Base-by-base conservation (phyloP, 1,140 invertebrate genomes). In the Heliothis subflexa region DNA sequence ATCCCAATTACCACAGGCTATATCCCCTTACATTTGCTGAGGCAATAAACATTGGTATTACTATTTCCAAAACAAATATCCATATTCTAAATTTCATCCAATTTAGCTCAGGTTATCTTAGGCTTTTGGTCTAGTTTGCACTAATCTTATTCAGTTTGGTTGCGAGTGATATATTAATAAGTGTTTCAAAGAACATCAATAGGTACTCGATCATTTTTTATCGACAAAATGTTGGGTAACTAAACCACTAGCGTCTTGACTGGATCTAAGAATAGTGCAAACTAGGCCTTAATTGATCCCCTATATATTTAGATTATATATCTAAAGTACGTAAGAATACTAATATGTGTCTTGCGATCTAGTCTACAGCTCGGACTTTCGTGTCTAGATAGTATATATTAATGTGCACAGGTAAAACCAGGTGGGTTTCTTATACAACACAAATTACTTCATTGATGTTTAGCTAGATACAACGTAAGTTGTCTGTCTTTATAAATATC, bases 351-450 rank as follows among this genome's bases (percentile, higher is more conserved):
- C 71, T 84, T 76, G 49, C 78, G 77, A 81, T 81, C 59, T 82
- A 78, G 75, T 75, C 84, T 62, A 70, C 84, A 83, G 84, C 83
- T 50, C 81, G 81, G 83, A 72, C 70, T 73, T 59, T 78, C 62
- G 40, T 49, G 40, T 40, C 18, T 49, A 28, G 25, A 21, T 74
- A 64, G n/a, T 54, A 40, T 50, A 16, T 52, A 16, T n/a, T 83
- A 81, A 72, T 54, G 64, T 70, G 21, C 50, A 78, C 81, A 85
- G 84, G 82, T 83, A 85, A 85, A 55, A 18, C 54, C 75, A 85
- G 84, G 84, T 85, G 84, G 84, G 84, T 80, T 21, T 40, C 25
- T 78, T 59, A 54, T 52, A 54, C 61, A 45, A 62, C 33, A 50
- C 5, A 70, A 52, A 70, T 50, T n/a, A 11, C 33, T 40, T 40